phyloP scores from a whole-genome alignment of 2,113 vertebrate species.

The Saguinus midas region DNA sequence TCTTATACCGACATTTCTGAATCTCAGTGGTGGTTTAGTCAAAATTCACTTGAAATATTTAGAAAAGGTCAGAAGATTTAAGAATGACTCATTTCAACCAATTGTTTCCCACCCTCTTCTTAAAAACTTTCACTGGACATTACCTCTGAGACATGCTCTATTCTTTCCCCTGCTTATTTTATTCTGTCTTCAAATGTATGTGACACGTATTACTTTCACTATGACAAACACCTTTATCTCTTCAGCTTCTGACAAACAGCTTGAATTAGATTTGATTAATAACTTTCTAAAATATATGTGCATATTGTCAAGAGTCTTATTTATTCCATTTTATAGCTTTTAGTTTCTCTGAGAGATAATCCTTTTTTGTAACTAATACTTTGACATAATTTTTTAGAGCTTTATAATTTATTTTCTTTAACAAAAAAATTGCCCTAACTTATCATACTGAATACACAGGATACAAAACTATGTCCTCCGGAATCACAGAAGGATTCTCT shows the following conservation, averaged over 20 bases:
- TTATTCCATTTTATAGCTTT: neutral
- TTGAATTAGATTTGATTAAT: neutral
- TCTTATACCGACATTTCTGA: neutral
- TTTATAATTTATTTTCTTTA: neutral
- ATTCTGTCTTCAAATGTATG: neutral
- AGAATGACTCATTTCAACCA: neutral
- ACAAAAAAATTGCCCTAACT: neutral
- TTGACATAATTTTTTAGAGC: neutral
- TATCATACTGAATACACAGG: neutral
- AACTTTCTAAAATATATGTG: neutral
- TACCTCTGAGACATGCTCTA: neutral
- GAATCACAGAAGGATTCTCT: neutral
- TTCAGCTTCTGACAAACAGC: neutral
- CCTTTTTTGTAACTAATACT: neutral
- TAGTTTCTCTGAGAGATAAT: neutral
- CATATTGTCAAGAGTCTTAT: neutral
- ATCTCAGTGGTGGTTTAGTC: neutral
- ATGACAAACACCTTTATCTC: neutral
- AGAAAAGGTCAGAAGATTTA: conserved; percentile 22
- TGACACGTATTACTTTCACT: neutral
- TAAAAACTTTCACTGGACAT: neutral
- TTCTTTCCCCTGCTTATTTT: conserved; percentile 23
- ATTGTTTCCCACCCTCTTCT: neutral
- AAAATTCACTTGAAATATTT: conserved; percentile 27
- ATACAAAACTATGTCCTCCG: neutral